A percentile compares a stretch with the other conserved stretches of the same genome.
phyloP scores from a whole-genome alignment of 2,888 invertebrate species.

The Bellardia bayeri region DNA sequence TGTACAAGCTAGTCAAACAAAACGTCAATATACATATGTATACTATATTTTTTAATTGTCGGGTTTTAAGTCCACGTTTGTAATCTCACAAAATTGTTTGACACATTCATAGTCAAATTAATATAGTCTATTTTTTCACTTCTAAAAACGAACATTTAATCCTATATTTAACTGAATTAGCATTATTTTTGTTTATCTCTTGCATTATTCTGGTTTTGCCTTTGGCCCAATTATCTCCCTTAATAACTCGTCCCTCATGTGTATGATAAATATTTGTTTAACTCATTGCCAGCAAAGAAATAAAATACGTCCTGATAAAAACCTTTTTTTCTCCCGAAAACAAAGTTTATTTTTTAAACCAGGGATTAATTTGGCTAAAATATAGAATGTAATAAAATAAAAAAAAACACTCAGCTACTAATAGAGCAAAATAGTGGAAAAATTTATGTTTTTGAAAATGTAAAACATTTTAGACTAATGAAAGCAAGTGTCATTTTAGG shows the following conservation, averaged over 20 bases:
- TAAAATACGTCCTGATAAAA: slow-evolving; percentile 24
- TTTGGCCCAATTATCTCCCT: slow-evolving; percentile 1
- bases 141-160: not conserved
- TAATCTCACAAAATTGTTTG: not conserved
- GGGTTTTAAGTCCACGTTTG: too few relatives aligned
- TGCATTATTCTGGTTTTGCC: not conserved
- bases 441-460: slow-evolving; percentile 15
- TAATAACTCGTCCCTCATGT: not conserved
- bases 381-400: not conserved
- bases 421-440: not conserved
- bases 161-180: not conserved
- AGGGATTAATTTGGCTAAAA: slow-evolving; percentile 34
- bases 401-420: not conserved
- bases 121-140: not conserved
- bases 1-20: too few relatives aligned
- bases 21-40: too few relatives aligned
- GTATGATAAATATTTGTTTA: slow-evolving; percentile 47
- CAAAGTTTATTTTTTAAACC: slow-evolving; percentile 17
- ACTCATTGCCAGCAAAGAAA: not conserved
- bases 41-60: too few relatives aligned
- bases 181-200: not conserved
- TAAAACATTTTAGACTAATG: slow-evolving; percentile 4
- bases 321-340: not conserved
- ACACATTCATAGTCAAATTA: not conserved
- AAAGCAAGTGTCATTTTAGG: slow-evolving; percentile 22